Conservation (phyloP, 2,113 vertebrate genomes). For the Mesoclemmys tuberculata region DNA sequence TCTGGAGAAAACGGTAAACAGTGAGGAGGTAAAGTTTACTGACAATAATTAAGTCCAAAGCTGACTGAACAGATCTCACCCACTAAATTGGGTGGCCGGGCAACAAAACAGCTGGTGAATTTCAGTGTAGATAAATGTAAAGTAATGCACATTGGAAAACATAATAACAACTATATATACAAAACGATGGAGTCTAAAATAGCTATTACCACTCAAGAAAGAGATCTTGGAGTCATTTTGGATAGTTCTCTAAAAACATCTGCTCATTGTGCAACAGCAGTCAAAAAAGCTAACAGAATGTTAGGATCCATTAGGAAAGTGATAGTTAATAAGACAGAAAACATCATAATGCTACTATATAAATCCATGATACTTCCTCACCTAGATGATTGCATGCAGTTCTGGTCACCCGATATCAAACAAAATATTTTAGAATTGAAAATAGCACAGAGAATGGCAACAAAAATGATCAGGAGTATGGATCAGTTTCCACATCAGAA, state of each 20-base stretch:
- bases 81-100: background rate
- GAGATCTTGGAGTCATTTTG: background rate
- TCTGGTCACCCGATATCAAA: background rate
- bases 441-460: background rate
- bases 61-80: background rate
- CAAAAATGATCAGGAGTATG: background rate
- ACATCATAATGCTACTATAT: background rate
- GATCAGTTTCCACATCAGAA: background rate
- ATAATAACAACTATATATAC: background rate
- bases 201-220: background rate
- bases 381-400: background rate
- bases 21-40: background rate
- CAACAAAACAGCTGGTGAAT: background rate
- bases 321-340: background rate
- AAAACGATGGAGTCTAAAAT: background rate
- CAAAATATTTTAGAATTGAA: background rate
- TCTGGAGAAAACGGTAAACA: background rate
- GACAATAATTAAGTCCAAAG: background rate
- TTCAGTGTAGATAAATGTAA: background rate
- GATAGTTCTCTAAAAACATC: background rate
- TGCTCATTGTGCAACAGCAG: background rate
- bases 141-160: background rate
- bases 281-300: background rate
- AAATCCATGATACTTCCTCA: background rate
- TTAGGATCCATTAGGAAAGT: background rate